Percentiles rank a stretch among this genome's conserved stretches.
These are phyloP conservation scores for Mythimna albipuncta DNA, from an alignment of 2,888 invertebrate species.

Conservation along the genomic window DNA sequence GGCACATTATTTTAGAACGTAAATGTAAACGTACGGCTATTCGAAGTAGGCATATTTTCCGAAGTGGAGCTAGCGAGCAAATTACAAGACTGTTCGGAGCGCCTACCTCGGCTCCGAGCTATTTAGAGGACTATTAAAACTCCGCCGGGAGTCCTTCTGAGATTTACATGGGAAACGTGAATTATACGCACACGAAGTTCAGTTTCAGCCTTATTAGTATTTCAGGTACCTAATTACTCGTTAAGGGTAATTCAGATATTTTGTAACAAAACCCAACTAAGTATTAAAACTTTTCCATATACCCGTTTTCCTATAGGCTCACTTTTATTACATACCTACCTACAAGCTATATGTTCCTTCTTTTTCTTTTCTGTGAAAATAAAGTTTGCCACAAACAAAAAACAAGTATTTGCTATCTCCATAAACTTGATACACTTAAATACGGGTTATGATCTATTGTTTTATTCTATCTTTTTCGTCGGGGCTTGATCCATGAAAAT, in stretches of 20 bases:
- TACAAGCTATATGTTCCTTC: conserved; percentile 16
- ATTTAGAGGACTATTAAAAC: conserved; percentile 84
- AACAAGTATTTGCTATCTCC: conserved; percentile 41
- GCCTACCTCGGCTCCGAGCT: conserved; percentile 74
- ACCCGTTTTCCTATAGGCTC: neutral
- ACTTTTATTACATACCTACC: conserved; percentile 20
- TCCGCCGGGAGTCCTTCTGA: conserved; percentile 76
- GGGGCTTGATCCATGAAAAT: conserved; percentile 48
- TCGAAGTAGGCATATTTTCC: conserved; percentile 76
- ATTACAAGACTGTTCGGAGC: conserved; percentile 79
- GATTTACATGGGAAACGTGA: conserved; percentile 79
- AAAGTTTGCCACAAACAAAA: conserved; percentile 38
- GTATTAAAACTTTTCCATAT: conserved; percentile 9
- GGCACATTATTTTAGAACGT: conserved; percentile 70
- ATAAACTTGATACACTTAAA: conserved; percentile 46
- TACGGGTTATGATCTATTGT: conserved; percentile 60
- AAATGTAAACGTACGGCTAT: conserved; percentile 66
- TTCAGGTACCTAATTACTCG: conserved; percentile 50
- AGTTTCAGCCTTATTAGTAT: conserved; percentile 71
- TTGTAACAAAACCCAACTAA: conserved; percentile 7
- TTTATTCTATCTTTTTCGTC: conserved; percentile 58
- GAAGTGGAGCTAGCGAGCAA: conserved; percentile 74
- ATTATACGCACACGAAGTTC: conserved; percentile 75
- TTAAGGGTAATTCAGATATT: conserved; percentile 41
- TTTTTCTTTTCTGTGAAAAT: conserved; percentile 17